Evolutionary conservation across 2,888 invertebrate genomes (phyloP), one percentile per base, ranked within the genome.

Genomic region (Caenorhabditis sp.): DNA sequence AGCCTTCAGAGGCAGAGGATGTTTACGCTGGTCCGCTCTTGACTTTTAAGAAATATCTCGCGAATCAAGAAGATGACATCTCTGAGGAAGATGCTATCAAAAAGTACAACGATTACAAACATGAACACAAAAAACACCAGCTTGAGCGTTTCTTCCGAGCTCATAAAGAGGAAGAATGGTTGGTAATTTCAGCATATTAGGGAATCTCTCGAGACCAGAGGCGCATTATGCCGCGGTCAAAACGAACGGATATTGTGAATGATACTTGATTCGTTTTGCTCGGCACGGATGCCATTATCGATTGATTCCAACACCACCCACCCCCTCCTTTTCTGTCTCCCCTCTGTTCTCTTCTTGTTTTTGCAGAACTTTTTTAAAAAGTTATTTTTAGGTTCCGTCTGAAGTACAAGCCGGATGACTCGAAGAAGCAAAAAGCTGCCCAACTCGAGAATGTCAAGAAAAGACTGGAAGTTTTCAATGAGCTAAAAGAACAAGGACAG

Each of bases 151-250:
- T 99, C 94, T 99, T 99, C 93, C 95, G 98, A 90, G 95, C 96
- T 56, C 99, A 99, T 94, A 99, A 99, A 93, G 98, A 99, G 92
- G 98, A 99, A 93, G 99, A 99, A 95, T 99, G 99, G 99, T 98
- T 8, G 5, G 8, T 5, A 44, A 15, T 71, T 65, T 58, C 58
- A 65, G 51, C 71, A 44, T 40, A 51, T 40, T 22, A 4, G 40
- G 37, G 47, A 56, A 18, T 26, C 24, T 50, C 28, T 40, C 76
- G 67, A 77, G 69, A 77, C 88, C 88, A 88, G 88, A 87, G 88
- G 86, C 86, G 87, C 83, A 82, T 60, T 88, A 88, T 87, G 88
- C 85, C 88, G 88, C 88, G 88, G 88, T 82, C 83, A 72, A 69
- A 58, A 24, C 67, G 58, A 44, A 61, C 28, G 79, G 74, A 80